These are phyloP conservation scores for Zaprionus camerounensis DNA, from an alignment of 1,140 invertebrate genomes.

Conservation along the genomic window DNA sequence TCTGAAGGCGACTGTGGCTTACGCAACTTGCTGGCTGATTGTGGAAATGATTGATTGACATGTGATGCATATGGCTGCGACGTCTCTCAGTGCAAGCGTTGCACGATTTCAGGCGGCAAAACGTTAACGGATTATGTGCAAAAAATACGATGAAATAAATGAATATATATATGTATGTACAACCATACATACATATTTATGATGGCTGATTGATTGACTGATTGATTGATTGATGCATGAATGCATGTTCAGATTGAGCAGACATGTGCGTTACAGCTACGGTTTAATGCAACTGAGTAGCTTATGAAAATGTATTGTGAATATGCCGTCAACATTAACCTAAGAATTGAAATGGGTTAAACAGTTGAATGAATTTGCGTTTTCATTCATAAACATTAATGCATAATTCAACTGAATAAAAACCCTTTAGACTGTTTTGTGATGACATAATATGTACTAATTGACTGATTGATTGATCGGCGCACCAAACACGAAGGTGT, in stretches of 20 bases:
- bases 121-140: constrained; percentile 2
- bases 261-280: too few species aligned
- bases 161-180: background rate
- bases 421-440: background rate
- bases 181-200: background rate
- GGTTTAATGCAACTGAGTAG: background rate
- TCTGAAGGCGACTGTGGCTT: constrained; percentile 30
- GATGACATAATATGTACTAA: background rate
- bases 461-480: constrained; percentile 17
- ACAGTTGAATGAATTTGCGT: background rate
- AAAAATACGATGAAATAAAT: background rate
- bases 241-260: background rate
- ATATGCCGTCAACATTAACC: too few species aligned
- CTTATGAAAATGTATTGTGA: too few species aligned
- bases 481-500: background rate
- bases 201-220: constrained; percentile 11
- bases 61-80: constrained; percentile 4
- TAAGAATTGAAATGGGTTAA: background rate
- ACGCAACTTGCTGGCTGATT: constrained; percentile 26
- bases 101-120: background rate
- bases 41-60: constrained; percentile 39
- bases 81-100: background rate
- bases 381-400: background rate
- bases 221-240: constrained; percentile 21
- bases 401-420: background rate